Conservation (phyloP, 2,797 vertebrate genomes). For the Nyctibius grandis region DNA sequence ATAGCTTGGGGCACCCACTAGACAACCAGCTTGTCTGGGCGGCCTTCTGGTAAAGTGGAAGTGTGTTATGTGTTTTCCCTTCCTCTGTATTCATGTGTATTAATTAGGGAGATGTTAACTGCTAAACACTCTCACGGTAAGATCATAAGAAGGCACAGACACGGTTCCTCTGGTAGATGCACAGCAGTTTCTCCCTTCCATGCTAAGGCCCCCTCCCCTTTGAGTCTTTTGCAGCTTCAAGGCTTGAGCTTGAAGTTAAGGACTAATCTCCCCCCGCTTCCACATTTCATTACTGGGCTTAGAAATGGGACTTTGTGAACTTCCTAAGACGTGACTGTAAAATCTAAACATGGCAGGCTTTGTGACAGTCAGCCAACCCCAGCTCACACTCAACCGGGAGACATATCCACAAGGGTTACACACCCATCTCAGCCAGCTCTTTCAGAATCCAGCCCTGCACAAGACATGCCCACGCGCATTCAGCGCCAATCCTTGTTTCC, state of each 20-base stretch:
- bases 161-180: rapidly evolving
- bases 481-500: background rate
- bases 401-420: background rate
- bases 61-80: background rate
- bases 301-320: background rate
- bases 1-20: background rate
- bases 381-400: background rate
- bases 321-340: background rate
- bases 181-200: background rate
- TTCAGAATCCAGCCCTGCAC: background rate
- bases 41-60: background rate
- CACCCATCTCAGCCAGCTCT: background rate
- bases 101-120: background rate
- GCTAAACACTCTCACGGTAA: background rate
- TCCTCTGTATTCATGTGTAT: background rate
- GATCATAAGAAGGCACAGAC: background rate
- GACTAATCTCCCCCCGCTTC: background rate
- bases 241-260: background rate
- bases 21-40: background rate
- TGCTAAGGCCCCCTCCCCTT: background rate
- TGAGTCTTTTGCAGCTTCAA: background rate
- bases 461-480: background rate
- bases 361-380: background rate
- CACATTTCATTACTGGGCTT: background rate
- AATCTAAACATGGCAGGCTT: background rate